phyloP scores from a whole-genome alignment of 2,113 vertebrate genomes.

The Corythornis cristatus region DNA sequence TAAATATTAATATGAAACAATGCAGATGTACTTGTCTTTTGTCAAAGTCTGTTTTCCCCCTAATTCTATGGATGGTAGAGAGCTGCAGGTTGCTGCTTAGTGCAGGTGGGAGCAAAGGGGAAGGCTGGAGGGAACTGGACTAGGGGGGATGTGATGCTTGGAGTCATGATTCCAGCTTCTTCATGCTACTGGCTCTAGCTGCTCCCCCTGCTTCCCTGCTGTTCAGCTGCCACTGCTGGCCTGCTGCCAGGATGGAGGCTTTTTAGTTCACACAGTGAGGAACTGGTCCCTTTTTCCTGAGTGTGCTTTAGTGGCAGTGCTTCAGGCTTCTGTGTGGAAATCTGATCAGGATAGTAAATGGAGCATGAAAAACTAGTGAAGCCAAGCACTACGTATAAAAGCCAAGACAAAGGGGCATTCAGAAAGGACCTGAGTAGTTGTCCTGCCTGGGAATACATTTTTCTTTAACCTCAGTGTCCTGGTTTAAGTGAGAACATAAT shows the following conservation, averaged over 20 bases:
- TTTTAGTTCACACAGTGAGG: background rate
- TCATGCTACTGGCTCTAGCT: background rate
- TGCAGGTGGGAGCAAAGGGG: background rate
- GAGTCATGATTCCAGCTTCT: background rate
- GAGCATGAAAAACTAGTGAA: background rate
- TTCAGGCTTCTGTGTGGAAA: background rate
- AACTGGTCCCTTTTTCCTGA: background rate
- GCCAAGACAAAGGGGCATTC: background rate
- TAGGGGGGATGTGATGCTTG: rapidly evolving
- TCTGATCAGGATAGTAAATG: background rate
- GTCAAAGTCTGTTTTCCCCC: background rate
- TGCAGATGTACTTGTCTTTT: background rate
- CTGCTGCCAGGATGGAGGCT: background rate
- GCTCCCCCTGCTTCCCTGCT: background rate
- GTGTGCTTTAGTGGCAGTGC: background rate
- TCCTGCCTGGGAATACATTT: background rate
- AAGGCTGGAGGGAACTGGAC: background rate
- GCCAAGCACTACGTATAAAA: background rate
- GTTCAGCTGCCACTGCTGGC: background rate
- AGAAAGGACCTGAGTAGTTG: background rate
- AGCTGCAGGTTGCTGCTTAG: background rate
- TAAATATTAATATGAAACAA: background rate
- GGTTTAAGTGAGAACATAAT: too few relatives aligned
- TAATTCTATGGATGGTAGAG: background rate
- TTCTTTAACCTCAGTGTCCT: background rate